Conservation (phyloP, 1,140 invertebrate genomes). For the Atta cephalotes region DNA sequence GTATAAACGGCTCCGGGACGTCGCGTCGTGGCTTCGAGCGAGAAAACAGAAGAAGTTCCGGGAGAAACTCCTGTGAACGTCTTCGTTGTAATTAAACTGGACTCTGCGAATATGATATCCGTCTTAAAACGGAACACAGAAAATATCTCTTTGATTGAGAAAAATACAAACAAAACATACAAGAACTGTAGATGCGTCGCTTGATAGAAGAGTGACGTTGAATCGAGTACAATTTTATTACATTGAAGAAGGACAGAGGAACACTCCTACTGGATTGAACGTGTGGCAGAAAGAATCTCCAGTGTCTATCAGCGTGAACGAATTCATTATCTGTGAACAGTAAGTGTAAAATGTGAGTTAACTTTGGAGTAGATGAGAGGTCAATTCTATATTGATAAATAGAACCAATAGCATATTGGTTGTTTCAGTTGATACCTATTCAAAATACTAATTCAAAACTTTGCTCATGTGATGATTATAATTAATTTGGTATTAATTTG, state of each 20-base stretch:
- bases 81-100: not conserved
- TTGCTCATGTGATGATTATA: not conserved
- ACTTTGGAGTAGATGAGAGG: not conserved
- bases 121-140: not conserved
- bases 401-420: not conserved
- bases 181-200: not conserved
- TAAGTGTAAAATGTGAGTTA: slow-evolving; percentile 44
- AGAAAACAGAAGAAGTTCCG: not conserved
- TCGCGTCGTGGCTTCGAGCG: not conserved
- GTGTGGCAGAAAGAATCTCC: not conserved
- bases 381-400: slow-evolving; percentile 32
- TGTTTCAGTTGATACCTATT: not conserved
- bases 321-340: slow-evolving; percentile 33
- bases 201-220: not conserved
- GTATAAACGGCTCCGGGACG: not conserved
- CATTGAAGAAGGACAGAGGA: too few species aligned
- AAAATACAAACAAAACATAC: not conserved
- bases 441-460: not conserved
- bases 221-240: not conserved
- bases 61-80: not conserved
- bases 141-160: not conserved
- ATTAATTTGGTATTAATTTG: not conserved
- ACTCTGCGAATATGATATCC: not conserved
- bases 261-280: not conserved
- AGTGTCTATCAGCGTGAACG: not conserved